Evolutionary conservation across 2,113 vertebrate species (phyloP).

Genomic region (Macrotis lagotis): DNA sequence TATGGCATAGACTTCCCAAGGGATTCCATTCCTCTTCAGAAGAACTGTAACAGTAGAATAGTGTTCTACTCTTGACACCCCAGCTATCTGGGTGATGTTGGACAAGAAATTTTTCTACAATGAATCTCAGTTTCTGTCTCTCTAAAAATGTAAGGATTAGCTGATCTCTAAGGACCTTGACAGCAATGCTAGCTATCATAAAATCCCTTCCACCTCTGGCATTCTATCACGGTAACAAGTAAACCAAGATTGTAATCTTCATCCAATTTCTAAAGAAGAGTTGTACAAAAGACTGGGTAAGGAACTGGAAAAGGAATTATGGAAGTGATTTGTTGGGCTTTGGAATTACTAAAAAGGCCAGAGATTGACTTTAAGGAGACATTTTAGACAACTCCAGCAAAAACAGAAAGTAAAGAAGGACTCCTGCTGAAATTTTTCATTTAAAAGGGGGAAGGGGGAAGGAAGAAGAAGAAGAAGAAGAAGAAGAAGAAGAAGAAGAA

Average conservation of each 20-base stretch:
- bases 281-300: not conserved
- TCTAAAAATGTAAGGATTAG: not conserved
- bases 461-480: no score
- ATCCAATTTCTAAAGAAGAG: not conserved
- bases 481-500: not conserved
- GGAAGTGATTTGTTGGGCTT: not conserved
- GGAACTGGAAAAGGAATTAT: not conserved
- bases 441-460: no score
- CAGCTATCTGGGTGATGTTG: not conserved
- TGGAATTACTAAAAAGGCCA: not conserved
- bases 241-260: not conserved
- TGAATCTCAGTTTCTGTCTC: not conserved
- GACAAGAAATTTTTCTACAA: not conserved
- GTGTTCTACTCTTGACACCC: not conserved
- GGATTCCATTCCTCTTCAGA: not conserved
- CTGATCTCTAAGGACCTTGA: not conserved
- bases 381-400: not conserved
- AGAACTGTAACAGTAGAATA: not conserved
- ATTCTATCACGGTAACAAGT: not conserved
- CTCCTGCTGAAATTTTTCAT: no score
- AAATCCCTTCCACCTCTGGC: not conserved
- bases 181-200: not conserved
- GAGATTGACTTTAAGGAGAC: not conserved
- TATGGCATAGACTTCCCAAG: not conserved
- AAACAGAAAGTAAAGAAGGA: not conserved